A percentile compares a stretch with the other conserved stretches of the same genome.
phyloP scores from a whole-genome alignment of 1,140 invertebrate genomes.

The Eumaeus atala region DNA sequence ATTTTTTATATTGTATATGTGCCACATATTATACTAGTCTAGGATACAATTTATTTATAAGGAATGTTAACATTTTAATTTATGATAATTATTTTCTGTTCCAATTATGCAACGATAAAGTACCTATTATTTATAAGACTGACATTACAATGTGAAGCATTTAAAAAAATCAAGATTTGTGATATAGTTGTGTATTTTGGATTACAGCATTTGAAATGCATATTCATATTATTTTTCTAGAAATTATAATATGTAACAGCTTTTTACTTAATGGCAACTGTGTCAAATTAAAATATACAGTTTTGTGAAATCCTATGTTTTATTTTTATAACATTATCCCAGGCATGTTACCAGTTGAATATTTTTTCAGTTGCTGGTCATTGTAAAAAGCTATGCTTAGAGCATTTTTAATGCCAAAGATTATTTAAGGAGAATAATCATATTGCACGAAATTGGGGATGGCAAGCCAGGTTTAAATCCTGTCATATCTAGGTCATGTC shows the following conservation, averaged over 20 bases:
- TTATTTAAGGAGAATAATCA: no score
- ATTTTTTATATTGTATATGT: slow-evolving; percentile 14
- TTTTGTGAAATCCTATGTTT: no score
- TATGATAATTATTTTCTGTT: not conserved
- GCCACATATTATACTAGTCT: slow-evolving; percentile 18
- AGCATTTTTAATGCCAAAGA: no score
- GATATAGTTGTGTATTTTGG: slow-evolving; percentile 5
- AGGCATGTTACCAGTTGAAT: no score
- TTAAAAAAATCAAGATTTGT: slow-evolving; percentile 13
- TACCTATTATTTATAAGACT: slow-evolving; percentile 13
- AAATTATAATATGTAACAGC: not conserved
- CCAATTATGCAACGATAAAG: no score
- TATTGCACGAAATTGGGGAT: no score
- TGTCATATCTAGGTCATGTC: no score
- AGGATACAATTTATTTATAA: not conserved
- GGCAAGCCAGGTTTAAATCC: no score
- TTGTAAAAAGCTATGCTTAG: no score
- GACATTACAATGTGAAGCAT: slow-evolving; percentile 11
- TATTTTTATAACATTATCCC: no score
- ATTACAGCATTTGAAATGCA: slow-evolving; percentile 4
- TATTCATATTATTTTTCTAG: not conserved
- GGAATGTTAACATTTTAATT: not conserved
- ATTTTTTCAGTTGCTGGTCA: no score
- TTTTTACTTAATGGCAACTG: slow-evolving; percentile 2
- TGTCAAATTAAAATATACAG: not conserved